Evolutionary conservation across 2,888 invertebrate species (phyloP), one percentile per base, ranked within the genome.

Genomic region (Entomobrya multifasciata): DNA sequence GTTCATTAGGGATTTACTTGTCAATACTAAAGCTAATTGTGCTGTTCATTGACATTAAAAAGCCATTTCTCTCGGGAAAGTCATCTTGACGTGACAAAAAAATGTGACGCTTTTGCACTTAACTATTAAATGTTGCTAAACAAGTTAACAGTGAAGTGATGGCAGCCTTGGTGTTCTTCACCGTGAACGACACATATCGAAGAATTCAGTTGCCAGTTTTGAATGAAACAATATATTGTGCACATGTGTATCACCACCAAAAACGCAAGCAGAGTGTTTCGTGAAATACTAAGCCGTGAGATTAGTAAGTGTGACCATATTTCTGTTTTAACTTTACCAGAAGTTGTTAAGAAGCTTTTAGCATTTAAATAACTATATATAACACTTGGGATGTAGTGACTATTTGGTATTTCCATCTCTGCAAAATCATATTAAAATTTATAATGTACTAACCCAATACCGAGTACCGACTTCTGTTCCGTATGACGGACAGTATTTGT

Each of bases 241-340:
- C n/a, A n/a, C n/a, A n/a, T n/a, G n/a, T n/a, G n/a, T n/a, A n/a
- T n/a, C n/a, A n/a, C n/a, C n/a, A n/a, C n/a, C n/a, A n/a, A n/a
- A n/a, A n/a, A n/a, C 3, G 20, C 55, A 22, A 6, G 55, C 55
- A 55, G n/a, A 20, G 55, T 55, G 55, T 20, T 55, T 17, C 20
- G 4, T 15, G 3, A 70, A 70, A 41, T 10, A 13, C 20, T 4
- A 44, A 65, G 65, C n/a, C 49, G 2, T 13, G 15, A 65, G 44
- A 70, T 22, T 44, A 41, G 41, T 44, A 70, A 70, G 22, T 70
- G 44, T 44, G 22, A 65, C 65, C 65, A 36, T 65, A n/a, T n/a
- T n/a, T n/a, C n/a, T n/a, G 15, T 36, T 17, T 44, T 70, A 25
- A 3, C 44, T 70, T 17, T 20, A 10, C 47, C 44, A 70, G 22